phyloP scores from a whole-genome alignment of 2,113 vertebrate genomes.

The Oryzias celebensis region DNA sequence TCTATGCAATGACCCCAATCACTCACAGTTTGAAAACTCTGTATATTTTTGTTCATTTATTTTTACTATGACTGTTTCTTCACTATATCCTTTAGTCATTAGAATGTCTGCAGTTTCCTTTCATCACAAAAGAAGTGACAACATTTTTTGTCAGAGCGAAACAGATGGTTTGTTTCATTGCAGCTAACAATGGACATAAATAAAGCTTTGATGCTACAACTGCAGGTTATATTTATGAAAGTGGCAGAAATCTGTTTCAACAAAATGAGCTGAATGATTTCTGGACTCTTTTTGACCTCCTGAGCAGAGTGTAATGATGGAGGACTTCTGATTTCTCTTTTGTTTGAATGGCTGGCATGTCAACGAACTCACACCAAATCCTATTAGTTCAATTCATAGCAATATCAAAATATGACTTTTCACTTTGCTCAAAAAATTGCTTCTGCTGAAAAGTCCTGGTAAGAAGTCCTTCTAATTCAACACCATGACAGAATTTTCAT shows the following conservation, averaged over 20 bases:
- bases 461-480: too few relatives aligned
- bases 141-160: slow-evolving; percentile 51
- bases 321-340: too few relatives aligned
- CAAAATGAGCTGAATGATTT: slow-evolving; percentile 14
- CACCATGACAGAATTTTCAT: too few relatives aligned
- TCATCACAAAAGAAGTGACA: slow-evolving; percentile 62
- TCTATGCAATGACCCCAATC: slow-evolving; percentile 30
- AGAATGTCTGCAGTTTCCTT: slow-evolving; percentile 41
- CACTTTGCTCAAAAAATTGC: too few relatives aligned
- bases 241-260: slow-evolving; percentile 31
- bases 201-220: slow-evolving; percentile 49
- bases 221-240: slow-evolving; percentile 44
- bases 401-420: too few relatives aligned
- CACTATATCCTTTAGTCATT: slow-evolving; percentile 34
- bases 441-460: too few relatives aligned
- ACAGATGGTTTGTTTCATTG: slow-evolving; percentile 56
- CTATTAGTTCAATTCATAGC: too few relatives aligned
- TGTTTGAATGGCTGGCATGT: too few relatives aligned
- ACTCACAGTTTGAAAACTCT: slow-evolving; percentile 34
- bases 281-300: slow-evolving; percentile 21
- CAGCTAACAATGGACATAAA: slow-evolving; percentile 58
- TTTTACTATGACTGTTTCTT: slow-evolving; percentile 37
- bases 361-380: too few relatives aligned
- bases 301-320: too few relatives aligned
- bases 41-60: slow-evolving; percentile 71